Evolutionary conservation across 2,888 invertebrate species (phyloP).

Genomic region (Toxonevra muliebris): DNA sequence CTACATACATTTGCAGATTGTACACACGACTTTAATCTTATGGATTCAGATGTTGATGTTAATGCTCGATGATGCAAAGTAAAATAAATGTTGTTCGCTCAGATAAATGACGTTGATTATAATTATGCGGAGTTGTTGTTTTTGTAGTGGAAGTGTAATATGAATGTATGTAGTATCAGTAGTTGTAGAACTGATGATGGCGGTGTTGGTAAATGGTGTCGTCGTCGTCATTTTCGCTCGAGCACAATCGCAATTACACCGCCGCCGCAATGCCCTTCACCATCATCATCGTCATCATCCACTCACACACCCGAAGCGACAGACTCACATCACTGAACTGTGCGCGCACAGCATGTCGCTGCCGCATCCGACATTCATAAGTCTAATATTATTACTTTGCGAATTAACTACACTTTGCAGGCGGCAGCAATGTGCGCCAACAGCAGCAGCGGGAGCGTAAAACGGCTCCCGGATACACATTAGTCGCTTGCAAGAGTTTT

Average conservation of each 20-base stretch:
- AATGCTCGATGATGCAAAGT: constrained; percentile 40
- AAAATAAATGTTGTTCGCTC: constrained; percentile 33
- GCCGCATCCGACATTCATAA: constrained; percentile 36
- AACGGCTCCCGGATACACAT: constrained; percentile 60
- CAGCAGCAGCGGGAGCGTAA: constrained; percentile 45
- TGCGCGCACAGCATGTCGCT: constrained; percentile 2
- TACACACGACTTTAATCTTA: not conserved
- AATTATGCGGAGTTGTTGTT: constrained; percentile 57
- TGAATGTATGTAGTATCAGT: too few relatives aligned
- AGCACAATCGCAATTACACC: not conserved
- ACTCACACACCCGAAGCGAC: too few relatives aligned
- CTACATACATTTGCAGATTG: too few relatives aligned
- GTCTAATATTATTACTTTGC: constrained; percentile 58
- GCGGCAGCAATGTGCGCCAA: too few relatives aligned
- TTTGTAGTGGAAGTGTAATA: not conserved
- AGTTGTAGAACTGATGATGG: not conserved
- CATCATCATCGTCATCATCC: too few relatives aligned
- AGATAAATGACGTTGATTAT: constrained; percentile 56
- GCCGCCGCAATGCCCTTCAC: not conserved
- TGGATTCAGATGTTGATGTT: constrained; percentile 20
- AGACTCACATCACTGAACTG: too few relatives aligned
- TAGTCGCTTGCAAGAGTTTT: constrained; percentile 56
- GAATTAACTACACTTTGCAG: constrained; percentile 51
- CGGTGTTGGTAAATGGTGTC: not conserved
- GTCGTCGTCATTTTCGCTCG: not conserved